Base-by-base conservation (phyloP, 92 coral and sea anemone species). In the Umimayanthus chanpuru region DNA sequence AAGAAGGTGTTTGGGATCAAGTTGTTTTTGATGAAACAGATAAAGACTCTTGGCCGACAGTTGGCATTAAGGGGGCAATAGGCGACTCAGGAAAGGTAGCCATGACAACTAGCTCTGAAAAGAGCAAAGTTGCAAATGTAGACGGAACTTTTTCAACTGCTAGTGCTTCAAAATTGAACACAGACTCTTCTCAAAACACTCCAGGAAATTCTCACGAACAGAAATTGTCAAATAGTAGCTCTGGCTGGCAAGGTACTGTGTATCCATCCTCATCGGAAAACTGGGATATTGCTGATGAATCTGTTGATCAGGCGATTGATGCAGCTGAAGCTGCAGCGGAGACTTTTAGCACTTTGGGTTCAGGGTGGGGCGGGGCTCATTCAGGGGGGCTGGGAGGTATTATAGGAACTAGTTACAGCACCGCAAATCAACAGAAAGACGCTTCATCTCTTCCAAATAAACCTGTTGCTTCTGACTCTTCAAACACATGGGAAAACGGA, bases 41-140 rank as follows among this genome's bases (percentile, higher is more conserved):
- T 84, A 91, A 89, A 73, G 98, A 96, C 87, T 91, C 98, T 81
- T 96, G 99, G 99, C 99, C 99, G 3, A 88, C 97, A 80, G 96
- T 96, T 21, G 97, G 98, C 85, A 91, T 89, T 76, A 93, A 95
- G 81, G 91, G 92, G 16, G 73, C 95, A 58, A 79, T 85, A 50
- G 85, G 90, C 9, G 92, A 92, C 41, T 66, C 83, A 64, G 85
- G 82, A 77, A 81, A 94, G 55, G 66, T 44, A 12, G 71, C 77
- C 49, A n/a, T 38, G 9, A 14, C 91, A 38, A 85, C 82, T 76
- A 91, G 89, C 87, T 81, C 93, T 76, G 95, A 92, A 82, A 94
- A 89, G 90, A 91, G 92, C 77, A 83, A 71, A 41, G 78, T 71
- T 83, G 66, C 47, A 12, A 70, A 36, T 83, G 77, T 72, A 43